Base-by-base conservation (phyloP, 2,888 invertebrate species). In the Erebia ligea region DNA sequence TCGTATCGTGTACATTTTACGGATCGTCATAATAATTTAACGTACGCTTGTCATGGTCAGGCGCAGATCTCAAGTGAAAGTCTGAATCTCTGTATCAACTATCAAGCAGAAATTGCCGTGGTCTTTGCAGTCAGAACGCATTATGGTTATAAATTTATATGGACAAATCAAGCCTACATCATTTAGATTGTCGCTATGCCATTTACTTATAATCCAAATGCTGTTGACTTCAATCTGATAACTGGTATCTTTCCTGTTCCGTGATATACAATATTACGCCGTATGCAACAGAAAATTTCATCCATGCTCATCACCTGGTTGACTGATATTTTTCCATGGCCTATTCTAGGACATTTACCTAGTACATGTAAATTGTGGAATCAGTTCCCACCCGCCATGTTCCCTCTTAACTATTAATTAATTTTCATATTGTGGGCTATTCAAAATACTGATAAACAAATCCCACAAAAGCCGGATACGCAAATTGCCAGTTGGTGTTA, bases 41-140 rank as follows among this genome's bases (percentile, higher is more conserved):
- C 58, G 66, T 66, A 57, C 68, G 68, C 64, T 68, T 69, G 72
- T 79, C 74, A 74, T 74, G 74, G 75, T 73, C 69, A 74, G 73
- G 62, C 75, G 73, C 68, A 68, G 74, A 76, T 74, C 72, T 73
- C 59, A 70, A 74, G 74, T 74, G 74, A 74, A 74, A 74, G 74
- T 74, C 62, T n/a, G 69, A 61, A 40, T 72, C 68, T 72, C 70
- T 72, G 52, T 67, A 71, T 73, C 71, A 67, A 68, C 45, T 67
- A 73, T 73, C 71, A 69, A 68, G 66, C 75, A 70, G 74, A 75
- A 72, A 75, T 74, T 70, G 72, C 70, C 59, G 68, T 70, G 40
- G 69, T 63, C 17, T 67, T 57, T 58, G 70, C 70, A 52, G 66
- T 68, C 72, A 50, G 52, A 69, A 68, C 66, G 67, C 50, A 66